Conservation (phyloP, 2,113 vertebrate species). For the Phycodurus eques region DNA sequence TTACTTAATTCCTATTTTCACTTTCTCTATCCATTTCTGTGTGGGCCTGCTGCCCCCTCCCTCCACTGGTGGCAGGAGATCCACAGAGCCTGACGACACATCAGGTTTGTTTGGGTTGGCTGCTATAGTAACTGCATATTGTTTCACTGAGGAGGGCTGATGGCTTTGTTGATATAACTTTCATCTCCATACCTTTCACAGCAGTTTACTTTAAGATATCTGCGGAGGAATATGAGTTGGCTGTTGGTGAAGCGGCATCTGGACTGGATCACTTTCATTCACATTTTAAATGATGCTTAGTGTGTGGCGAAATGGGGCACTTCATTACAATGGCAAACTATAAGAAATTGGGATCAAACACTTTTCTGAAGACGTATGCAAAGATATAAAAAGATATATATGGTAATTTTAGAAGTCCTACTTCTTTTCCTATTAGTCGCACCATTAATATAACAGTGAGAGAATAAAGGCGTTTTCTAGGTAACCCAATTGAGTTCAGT, state of each 20-base stretch:
- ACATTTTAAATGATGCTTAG: conserved; percentile 20
- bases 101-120: conserved; percentile 61
- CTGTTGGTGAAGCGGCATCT: conserved; percentile 21
- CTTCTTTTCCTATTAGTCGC: conserved; percentile 12
- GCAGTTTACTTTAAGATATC: conserved; percentile 49
- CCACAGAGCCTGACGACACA: conserved; percentile 40
- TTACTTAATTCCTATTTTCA: conserved; percentile 46
- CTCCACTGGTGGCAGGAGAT: conserved; percentile 26
- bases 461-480: conserved; percentile 30
- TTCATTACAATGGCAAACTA: conserved; percentile 27
- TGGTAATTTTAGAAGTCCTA: conserved; percentile 15
- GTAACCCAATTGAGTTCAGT: conserved; percentile 32
- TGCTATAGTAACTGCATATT: conserved; percentile 52
- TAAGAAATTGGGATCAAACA: conserved; percentile 33
- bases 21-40: conserved; percentile 47
- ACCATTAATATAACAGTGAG: conserved; percentile 20
- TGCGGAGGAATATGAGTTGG: conserved; percentile 31
- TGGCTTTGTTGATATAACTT: conserved; percentile 61
- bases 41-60: conserved; percentile 25
- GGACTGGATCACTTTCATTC: conserved; percentile 21
- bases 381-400: conserved; percentile 18
- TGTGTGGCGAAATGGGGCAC: conserved; percentile 29
- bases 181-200: conserved; percentile 61
- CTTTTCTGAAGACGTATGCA: conserved; percentile 11
- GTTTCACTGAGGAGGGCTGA: conserved; percentile 55